phyloP scores from a whole-genome alignment of 2,888 invertebrate species.

The Megamerina dolium region DNA sequence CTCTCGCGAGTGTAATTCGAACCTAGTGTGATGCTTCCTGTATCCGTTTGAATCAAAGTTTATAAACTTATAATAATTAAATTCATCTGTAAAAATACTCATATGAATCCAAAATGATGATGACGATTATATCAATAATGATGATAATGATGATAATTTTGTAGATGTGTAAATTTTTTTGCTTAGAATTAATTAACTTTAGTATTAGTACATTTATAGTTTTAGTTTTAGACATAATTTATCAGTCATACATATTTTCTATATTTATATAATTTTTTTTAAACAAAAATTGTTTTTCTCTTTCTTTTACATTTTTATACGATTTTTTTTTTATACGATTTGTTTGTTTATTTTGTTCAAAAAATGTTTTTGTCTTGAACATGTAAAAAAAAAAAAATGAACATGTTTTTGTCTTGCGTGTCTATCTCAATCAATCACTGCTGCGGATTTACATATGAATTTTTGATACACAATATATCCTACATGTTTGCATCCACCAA shows the following conservation, averaged over 20 bases:
- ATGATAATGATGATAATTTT: too few relatives aligned
- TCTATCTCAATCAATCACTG: too few relatives aligned
- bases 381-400: conserved; percentile 21
- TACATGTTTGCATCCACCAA: conserved; percentile 26
- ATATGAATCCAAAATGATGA: too few relatives aligned
- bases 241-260: too few relatives aligned
- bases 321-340: too few relatives aligned
- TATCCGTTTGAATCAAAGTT: conserved; percentile 3
- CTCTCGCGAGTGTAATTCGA: not conserved
- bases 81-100: not conserved
- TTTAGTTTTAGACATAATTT: conserved; percentile 23
- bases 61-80: too few relatives aligned
- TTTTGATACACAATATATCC: conserved; percentile 23
- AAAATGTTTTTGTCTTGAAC: conserved; percentile 29
- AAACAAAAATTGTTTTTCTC: conserved; percentile 36
- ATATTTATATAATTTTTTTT: too few relatives aligned
- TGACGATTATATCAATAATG: not conserved
- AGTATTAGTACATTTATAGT: conserved; percentile 14
- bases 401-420: conserved; percentile 25
- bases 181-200: conserved; percentile 4
- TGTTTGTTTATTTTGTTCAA: conserved; percentile 8
- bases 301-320: too few relatives aligned
- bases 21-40: not conserved
- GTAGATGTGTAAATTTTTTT: too few relatives aligned
- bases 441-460: conserved; percentile 26